Conservation (phyloP, 2,113 vertebrate species). For the Chaetodon auriga region DNA sequence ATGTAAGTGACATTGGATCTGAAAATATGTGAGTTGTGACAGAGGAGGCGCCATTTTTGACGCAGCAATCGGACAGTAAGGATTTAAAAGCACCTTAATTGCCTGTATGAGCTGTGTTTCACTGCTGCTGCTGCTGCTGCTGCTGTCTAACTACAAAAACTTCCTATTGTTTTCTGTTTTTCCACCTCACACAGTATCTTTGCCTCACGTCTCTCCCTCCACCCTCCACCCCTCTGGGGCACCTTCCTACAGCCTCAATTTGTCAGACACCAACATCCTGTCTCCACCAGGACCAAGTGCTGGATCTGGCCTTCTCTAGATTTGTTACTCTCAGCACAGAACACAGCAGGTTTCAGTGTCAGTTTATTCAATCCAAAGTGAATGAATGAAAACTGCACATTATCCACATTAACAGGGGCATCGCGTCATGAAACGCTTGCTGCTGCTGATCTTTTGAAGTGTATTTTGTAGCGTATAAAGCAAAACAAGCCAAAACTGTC, state of each 20-base stretch:
- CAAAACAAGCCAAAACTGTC: background rate
- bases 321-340: background rate
- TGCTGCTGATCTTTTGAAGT: too few relatives aligned
- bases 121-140: background rate
- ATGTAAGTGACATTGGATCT: background rate
- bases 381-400: background rate
- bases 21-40: background rate
- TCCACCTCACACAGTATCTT: too few relatives aligned
- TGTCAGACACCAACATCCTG: too few relatives aligned
- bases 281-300: too few relatives aligned
- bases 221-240: too few relatives aligned
- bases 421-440: background rate
- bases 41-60: background rate
- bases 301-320: too few relatives aligned
- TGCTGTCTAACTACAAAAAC: background rate
- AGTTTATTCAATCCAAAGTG: background rate
- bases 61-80: background rate
- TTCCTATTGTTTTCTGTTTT: too few relatives aligned
- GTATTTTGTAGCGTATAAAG: background rate
- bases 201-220: too few relatives aligned
- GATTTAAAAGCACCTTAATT: background rate
- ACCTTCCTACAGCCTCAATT: too few relatives aligned
- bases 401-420: too few relatives aligned
- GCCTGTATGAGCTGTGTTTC: background rate
- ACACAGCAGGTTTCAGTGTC: background rate